These are phyloP conservation scores for Tokudaia tokunoshimensis DNA, from an alignment of 2,797 vertebrate species.

Conservation along the genomic window DNA sequence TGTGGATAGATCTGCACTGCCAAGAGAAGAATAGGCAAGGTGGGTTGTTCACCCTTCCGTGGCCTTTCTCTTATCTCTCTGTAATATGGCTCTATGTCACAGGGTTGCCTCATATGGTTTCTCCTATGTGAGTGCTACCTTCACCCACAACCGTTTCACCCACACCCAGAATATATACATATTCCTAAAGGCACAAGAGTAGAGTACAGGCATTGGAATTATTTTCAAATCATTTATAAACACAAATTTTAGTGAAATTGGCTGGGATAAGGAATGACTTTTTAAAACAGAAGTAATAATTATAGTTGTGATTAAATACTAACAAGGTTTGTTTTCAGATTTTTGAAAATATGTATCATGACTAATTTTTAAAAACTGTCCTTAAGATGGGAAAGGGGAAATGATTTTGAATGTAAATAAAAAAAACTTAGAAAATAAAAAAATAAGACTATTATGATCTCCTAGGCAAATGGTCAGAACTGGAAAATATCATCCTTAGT, in stretches of 20 bases:
- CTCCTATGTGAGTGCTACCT: neutral
- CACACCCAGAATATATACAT: neutral
- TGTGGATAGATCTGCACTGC: slow-evolving; percentile 76
- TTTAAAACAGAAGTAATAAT: neutral
- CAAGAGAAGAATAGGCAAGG: slow-evolving; percentile 60
- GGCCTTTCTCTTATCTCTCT: slow-evolving; percentile 63
- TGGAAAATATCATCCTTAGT: too few relatives aligned
- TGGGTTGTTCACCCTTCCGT: slow-evolving; percentile 56
- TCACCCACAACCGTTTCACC: neutral
- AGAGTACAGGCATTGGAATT: neutral
- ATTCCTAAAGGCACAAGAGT: neutral
- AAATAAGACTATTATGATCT: too few relatives aligned
- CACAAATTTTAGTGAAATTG: neutral
- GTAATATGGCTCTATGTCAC: neutral
- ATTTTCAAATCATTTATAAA: neutral
- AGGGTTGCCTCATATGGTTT: neutral
- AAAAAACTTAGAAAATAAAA: too few relatives aligned
- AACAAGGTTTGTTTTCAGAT: neutral
- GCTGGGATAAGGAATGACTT: neutral
- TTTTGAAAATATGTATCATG: neutral
- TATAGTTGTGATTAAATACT: neutral
- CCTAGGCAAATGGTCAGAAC: too few relatives aligned
- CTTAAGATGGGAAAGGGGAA: neutral
- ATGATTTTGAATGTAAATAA: too few relatives aligned
- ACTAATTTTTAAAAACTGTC: neutral